Evolutionary conservation across 2,888 invertebrate species (phyloP).

Genomic region (Ormyrus rosae): DNA sequence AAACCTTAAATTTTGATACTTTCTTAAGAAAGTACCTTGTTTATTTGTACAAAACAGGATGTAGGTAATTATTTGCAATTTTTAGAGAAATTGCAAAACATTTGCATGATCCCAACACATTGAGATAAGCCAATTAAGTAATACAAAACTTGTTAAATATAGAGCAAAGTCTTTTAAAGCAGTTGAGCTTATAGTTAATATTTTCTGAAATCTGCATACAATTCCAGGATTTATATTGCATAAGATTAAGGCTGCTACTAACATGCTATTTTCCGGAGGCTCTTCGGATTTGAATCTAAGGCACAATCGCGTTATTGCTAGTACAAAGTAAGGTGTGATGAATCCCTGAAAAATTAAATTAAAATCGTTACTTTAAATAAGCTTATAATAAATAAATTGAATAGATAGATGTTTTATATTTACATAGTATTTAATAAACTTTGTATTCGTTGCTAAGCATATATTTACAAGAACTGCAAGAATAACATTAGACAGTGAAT

Average conservation of each 20-base stretch:
- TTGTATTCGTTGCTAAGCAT: constrained; percentile 62
- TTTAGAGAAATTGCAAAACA: constrained; percentile 36
- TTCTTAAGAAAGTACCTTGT: constrained; percentile 3
- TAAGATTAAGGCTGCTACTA: constrained; percentile 67
- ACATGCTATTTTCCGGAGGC: constrained; percentile 60
- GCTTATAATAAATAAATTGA: constrained; percentile 4
- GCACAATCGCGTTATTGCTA: constrained; percentile 63
- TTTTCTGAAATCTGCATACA: constrained; percentile 61
- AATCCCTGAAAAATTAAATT: constrained; percentile 63
- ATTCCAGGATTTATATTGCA: constrained; percentile 68
- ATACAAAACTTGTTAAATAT: constrained; percentile 68
- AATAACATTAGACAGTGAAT: constrained; percentile 60
- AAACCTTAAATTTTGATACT: no score
- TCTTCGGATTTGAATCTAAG: constrained; percentile 51
- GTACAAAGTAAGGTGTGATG: constrained; percentile 64
- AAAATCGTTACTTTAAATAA: constrained; percentile 4
- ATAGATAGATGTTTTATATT: constrained; percentile 19
- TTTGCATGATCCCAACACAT: constrained; percentile 10
- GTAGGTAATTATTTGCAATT: background rate
- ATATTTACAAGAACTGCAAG: constrained; percentile 68
- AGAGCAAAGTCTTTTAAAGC: constrained; percentile 65
- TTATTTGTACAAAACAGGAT: constrained; percentile 31
- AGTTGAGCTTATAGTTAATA: constrained; percentile 57
- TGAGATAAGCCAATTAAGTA: constrained; percentile 61
- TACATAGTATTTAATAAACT: constrained; percentile 67